These are phyloP conservation scores for Semnornis frantzii DNA, from an alignment of 2,113 vertebrate species.

Conservation along the genomic window DNA sequence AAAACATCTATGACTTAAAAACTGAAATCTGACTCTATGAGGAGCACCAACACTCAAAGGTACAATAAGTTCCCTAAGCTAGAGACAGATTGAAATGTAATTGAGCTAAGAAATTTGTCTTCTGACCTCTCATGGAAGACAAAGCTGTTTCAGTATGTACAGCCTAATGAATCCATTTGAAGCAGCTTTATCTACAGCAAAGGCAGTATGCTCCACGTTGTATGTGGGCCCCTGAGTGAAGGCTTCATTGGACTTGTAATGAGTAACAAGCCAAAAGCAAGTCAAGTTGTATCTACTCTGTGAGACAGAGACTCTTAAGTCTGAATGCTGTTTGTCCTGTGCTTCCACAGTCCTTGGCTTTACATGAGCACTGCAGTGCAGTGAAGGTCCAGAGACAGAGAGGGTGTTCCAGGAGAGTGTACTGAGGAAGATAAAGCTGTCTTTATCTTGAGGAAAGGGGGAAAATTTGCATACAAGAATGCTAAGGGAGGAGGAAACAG, in stretches of 20 bases:
- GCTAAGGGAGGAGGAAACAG: background rate
- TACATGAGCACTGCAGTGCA: fast-evolving
- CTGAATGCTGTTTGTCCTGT: background rate
- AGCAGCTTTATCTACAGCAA: background rate
- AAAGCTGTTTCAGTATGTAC: background rate
- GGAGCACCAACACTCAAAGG: background rate
- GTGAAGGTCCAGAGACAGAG: background rate
- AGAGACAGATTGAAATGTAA: background rate
- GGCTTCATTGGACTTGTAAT: background rate
- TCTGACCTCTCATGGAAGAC: background rate
- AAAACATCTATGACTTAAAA: background rate
- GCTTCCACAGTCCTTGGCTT: background rate
- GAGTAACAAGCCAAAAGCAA: background rate
- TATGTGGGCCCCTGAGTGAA: background rate
- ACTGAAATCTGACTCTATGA: background rate
- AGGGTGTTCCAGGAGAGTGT: background rate
- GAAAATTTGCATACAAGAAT: background rate
- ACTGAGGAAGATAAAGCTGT: background rate
- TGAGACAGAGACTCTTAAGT: background rate
- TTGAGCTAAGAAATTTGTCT: background rate
- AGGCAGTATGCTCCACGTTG: background rate
- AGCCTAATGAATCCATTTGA: background rate
- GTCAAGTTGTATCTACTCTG: background rate
- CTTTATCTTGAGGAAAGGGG: background rate
- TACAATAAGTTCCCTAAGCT: background rate